A percentile compares a stretch with the other conserved stretches of the same genome.
phyloP scores from a whole-genome alignment of 2,797 vertebrate genomes.

The Sebastes aleutianus region DNA sequence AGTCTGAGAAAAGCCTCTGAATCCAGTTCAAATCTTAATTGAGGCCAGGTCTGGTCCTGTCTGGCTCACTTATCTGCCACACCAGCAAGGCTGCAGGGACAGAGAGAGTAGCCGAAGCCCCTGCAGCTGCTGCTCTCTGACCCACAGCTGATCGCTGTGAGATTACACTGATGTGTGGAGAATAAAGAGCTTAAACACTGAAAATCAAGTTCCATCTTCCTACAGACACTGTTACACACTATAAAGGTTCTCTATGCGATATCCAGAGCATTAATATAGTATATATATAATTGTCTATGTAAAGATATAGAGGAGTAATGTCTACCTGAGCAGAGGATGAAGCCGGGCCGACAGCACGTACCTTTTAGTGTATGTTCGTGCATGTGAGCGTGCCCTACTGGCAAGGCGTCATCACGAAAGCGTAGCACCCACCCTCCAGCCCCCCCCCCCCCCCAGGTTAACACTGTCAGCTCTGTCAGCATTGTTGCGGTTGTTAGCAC shows the following conservation, averaged over 20 bases:
- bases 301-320: background rate
- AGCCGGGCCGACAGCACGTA: no score
- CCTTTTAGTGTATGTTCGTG: background rate
- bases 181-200: slow-evolving; percentile 24
- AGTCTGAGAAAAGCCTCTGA: slow-evolving; percentile 13
- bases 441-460: no score
- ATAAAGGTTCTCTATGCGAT: background rate
- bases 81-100: slow-evolving; percentile 33
- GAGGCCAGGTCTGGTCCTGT: background rate
- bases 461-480: no score
- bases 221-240: slow-evolving; percentile 31
- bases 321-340: background rate
- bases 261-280: background rate
- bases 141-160: slow-evolving; percentile 1
- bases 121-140: slow-evolving; percentile 53
- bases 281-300: background rate
- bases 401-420: background rate
- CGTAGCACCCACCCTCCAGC: no score
- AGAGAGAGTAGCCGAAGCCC: slow-evolving; percentile 7
- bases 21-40: slow-evolving; percentile 9
- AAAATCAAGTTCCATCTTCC: slow-evolving; percentile 20
- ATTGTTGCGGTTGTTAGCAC: background rate
- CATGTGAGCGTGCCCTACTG: background rate
- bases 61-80: background rate
- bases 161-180: slow-evolving; percentile 20